Percentiles rank a stretch among this genome's conserved stretches.
Conservation (phyloP, 2,113 vertebrate species). For the Cryptotis parvus region DNA sequence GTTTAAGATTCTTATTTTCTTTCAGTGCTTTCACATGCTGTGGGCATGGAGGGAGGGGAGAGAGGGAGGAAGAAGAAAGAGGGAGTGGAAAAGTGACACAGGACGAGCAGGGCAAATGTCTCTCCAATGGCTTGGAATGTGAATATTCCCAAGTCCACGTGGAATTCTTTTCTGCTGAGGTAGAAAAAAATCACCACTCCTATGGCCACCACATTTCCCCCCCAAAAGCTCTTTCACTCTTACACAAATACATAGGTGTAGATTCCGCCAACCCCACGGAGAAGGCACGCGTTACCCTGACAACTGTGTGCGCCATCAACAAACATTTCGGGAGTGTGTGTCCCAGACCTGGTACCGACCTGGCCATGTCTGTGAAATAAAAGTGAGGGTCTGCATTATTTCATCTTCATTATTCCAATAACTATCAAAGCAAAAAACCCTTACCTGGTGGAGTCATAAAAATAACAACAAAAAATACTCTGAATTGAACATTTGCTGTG, state of each 20-base stretch:
- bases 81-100: constrained; percentile 73
- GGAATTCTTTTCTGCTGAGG: constrained; percentile 62
- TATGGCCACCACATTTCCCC: background rate
- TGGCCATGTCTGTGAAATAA: background rate
- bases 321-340: background rate
- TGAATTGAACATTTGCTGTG: background rate
- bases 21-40: constrained; percentile 86
- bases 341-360: background rate
- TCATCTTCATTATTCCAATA: constrained; percentile 22
- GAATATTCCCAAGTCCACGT: constrained; percentile 60
- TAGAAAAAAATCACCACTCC: constrained; percentile 43
- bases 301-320: background rate
- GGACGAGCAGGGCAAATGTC: constrained; percentile 74
- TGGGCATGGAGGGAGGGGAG: constrained; percentile 83
- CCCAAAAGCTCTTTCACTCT: background rate
- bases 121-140: constrained; percentile 75
- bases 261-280: background rate
- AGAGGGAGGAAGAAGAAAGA: constrained; percentile 72
- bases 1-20: constrained; percentile 89
- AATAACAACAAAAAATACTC: background rate
- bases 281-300: background rate
- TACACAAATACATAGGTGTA: constrained; percentile 47
- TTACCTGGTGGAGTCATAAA: background rate
- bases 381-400: background rate
- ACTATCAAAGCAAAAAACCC: background rate